Evolutionary conservation across 1,140 invertebrate genomes (phyloP), one percentile per base, ranked within the genome.

Genomic region (Maniola jurtina): DNA sequence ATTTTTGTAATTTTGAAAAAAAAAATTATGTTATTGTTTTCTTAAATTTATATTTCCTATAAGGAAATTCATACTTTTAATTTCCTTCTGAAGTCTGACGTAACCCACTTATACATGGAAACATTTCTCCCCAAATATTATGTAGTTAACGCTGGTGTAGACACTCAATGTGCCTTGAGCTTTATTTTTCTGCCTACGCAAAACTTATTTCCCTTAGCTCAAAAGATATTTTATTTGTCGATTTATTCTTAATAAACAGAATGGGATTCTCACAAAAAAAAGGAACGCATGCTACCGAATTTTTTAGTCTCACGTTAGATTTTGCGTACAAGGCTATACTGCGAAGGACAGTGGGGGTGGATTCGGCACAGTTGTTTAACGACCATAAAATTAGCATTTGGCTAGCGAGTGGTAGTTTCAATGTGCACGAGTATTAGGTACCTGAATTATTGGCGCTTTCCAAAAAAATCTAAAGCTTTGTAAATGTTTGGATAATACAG

Each of bases 301-400:
- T 67, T 61, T n/a, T 54, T 64, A 54, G 50, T 84, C 33, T 55
- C 52, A 55, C 33, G 16, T 81, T 84, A 80, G 80, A 84, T 83
- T 85, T 82, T 74, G 84, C 83, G 76, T 79, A 81, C 80, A 66
- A 81, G 77, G 79, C 84, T 81, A 76, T n/a, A 83, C 79, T 85
- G 79, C 72, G 80, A 82, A 82, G 83, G 84, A 88, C 81, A 86
- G 77, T 66, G 76, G 73, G 76, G 78, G 74, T 77, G 70, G 77
- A 80, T 83, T 83, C 81, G 83, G 83, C 83, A 87, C 84, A 91
- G 84, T 91, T 90, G 88, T 83, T 85, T 88, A 90, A 86, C 88
- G 87, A 91, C 86, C 90, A 91, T 91, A 91, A 91, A 91, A 91
- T 91, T 91, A 90, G 88, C 88, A 91, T 91, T 91, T 88, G 87